Base-by-base conservation (phyloP, 1,140 invertebrate species). In the Camponotus floridanus region DNA sequence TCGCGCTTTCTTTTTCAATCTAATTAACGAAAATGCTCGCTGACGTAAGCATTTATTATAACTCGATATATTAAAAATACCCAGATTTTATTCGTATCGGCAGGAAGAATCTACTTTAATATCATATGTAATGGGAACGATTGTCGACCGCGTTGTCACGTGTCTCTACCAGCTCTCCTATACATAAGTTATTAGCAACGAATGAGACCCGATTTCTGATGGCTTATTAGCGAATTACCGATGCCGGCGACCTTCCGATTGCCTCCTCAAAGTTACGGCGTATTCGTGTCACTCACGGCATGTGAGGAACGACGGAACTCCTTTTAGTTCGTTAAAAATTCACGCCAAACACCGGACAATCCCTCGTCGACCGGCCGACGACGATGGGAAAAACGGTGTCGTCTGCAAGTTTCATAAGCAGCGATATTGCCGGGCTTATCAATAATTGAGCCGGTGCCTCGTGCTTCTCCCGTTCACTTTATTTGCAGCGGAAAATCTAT, bases 401-500 rank as follows among this genome's bases (percentile, higher is more conserved):
- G 62, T 31, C 74, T 91, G 86, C 61, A 92, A 90, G 31, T 87
- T 91, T 91, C 51, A 91, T 83, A 80, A 68, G 80, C 21, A 67
- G 87, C 79, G 87, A 87, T 85, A 88, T 89, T 83, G 76, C 62
- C n/a, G 76, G n/a, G 31, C 81, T 87, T 85, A 90, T 90, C 85
- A 83, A 87, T 90, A 87, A 89, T 90, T 81, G 26, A 76, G 74
- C 9, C 76, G 68, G 57, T 21, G 76, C 48, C 85, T 86, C 64
- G 64, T 80, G 62, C 64, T 45, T 45, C 88, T 86, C 67, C 80
- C 74, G 81, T 89, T 78, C 21, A 70, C 45, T 86, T 89, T 92
- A 91, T 91, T 91, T 88, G 88, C 62, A 59, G 86, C 57, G 68
- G 65, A 90, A 91, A 91, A 91, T 92, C 91, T 92, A 91, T 92